Evolutionary conservation across 2,113 vertebrate genomes (phyloP), one percentile per base, ranked within the genome.

Genomic region (Rhinolophus ferrumequinum): DNA sequence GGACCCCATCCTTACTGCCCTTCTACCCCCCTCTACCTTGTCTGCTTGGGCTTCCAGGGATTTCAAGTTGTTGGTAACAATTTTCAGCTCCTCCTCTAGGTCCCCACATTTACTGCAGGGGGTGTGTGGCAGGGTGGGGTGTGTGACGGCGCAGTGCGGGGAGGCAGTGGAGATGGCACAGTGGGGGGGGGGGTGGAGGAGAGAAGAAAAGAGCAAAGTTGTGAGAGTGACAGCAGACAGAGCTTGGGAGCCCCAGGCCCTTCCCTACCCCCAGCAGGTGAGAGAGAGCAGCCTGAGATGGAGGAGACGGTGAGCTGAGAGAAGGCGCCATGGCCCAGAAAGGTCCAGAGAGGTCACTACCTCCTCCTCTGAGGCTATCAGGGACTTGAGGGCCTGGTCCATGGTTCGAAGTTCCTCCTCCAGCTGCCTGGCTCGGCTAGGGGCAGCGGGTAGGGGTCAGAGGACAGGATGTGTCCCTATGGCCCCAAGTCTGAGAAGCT

Each of bases 51-150:
- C 99, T 97, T 99, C 99, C 99, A 99, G 98, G 83, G 99, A 99
- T 99, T 99, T 99, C 99, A 99, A 98, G 99, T 99, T 99, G 99
- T 99, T 99, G 99, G 99, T 99, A 98, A 99, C 99, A 99, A 99
- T 99, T 99, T 99, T 99, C 99, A 99, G 99, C 98, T 99, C 99
- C 97, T 99, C 99, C 98, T 99, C 99, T 98, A 99, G 99, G 98
- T 99, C 99, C 98, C 99, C 99, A 98, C 99, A 99, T 99, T 99
- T 99, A 99, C 99, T 99, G 99, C 98, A 90, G 93, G 95, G 97
- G 93, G 67, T 94, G 94, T 89, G 96, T 92, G 88, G 97, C 83
- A 21, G 96, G 96, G 98, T 96, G 93, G 47, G 88, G 79, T 96
- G 79, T 96, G 96, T 97, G 89, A 95, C 83, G 94, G 76, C 82